A percentile compares a stretch with the other conserved stretches of the same genome.
These are phyloP conservation scores for Osmerus eperlanus DNA, from an alignment of 2,113 vertebrate genomes.

Conservation along the genomic window DNA sequence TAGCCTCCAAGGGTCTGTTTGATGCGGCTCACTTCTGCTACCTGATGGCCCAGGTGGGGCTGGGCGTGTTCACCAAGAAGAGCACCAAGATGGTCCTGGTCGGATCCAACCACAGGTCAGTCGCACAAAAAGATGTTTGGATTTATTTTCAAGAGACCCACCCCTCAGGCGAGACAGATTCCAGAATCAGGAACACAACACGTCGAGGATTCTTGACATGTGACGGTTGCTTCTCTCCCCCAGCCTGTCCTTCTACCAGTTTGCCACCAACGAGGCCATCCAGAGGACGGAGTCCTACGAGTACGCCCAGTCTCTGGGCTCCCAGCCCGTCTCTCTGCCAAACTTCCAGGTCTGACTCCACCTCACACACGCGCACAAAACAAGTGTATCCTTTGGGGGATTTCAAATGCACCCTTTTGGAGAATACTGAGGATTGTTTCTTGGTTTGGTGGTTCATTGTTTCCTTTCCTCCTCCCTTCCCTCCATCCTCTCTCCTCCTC, in stretches of 20 bases:
- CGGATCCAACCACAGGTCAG: conserved; percentile 93
- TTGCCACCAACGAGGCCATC: conserved; percentile 92
- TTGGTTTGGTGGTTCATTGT: too few relatives aligned
- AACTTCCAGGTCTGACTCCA: conserved; percentile 83
- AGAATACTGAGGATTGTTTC: too few relatives aligned
- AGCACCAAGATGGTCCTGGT: conserved; percentile 91
- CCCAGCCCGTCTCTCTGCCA: conserved; percentile 78
- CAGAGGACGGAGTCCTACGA: conserved; percentile 96
- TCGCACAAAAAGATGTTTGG: neutral
- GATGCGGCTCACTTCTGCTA: conserved; percentile 99
- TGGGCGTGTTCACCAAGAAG: conserved; percentile 92
- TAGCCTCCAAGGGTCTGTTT: conserved; percentile 88
- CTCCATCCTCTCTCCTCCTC: neutral
- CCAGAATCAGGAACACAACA: too few relatives aligned
- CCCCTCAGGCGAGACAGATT: too few relatives aligned
- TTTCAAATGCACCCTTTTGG: too few relatives aligned
- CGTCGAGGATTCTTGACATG: neutral
- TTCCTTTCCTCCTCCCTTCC: too few relatives aligned
- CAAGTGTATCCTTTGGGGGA: too few relatives aligned
- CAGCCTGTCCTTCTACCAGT: conserved; percentile 85
- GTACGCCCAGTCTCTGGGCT: conserved; percentile 89
- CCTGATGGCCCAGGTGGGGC: conserved; percentile 91
- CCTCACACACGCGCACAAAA: neutral
- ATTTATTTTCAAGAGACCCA: neutral
- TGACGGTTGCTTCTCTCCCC: neutral